Percentiles rank a stretch among this genome's conserved stretches.
Evolutionary conservation across 2,888 invertebrate species (phyloP).

Genomic region (Campoletis raptor): DNA sequence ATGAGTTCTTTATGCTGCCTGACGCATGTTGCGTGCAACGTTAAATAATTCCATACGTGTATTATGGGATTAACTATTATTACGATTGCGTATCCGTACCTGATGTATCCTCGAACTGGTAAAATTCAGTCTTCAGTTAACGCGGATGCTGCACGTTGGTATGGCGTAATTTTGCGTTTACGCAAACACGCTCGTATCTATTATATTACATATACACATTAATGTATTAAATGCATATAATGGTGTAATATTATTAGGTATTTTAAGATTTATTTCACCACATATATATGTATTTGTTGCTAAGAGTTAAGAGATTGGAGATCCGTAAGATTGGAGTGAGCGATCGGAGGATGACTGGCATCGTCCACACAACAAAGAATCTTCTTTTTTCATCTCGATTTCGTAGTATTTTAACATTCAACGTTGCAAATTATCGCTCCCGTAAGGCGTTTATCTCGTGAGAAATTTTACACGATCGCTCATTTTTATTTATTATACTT

Average conservation of each 20-base stretch:
- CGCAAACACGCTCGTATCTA: constrained; percentile 60
- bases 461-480: constrained; percentile 25
- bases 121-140: constrained; percentile 28
- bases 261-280: constrained; percentile 30
- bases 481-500: constrained; percentile 16
- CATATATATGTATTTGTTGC: background rate
- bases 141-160: constrained; percentile 4
- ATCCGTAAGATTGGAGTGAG: constrained; percentile 32
- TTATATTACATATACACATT: constrained; percentile 14
- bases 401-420: background rate
- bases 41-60: constrained; percentile 54
- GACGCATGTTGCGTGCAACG: constrained; percentile 35
- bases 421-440: constrained; percentile 4
- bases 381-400: constrained; percentile 28
- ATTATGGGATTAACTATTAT: constrained; percentile 56
- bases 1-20: background rate
- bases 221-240: constrained; percentile 13
- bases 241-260: constrained; percentile 33
- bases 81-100: constrained; percentile 67
- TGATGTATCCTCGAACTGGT: constrained; percentile 42
- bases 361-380: constrained; percentile 26
- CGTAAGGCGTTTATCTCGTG: constrained; percentile 11
- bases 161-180: constrained; percentile 67
- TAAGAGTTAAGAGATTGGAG: constrained; percentile 32
- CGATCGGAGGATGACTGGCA: constrained; percentile 16